Evolutionary conservation across 2,888 invertebrate genomes (phyloP), one percentile per base, ranked within the genome.

Genomic region (Iphiclides podalirius): DNA sequence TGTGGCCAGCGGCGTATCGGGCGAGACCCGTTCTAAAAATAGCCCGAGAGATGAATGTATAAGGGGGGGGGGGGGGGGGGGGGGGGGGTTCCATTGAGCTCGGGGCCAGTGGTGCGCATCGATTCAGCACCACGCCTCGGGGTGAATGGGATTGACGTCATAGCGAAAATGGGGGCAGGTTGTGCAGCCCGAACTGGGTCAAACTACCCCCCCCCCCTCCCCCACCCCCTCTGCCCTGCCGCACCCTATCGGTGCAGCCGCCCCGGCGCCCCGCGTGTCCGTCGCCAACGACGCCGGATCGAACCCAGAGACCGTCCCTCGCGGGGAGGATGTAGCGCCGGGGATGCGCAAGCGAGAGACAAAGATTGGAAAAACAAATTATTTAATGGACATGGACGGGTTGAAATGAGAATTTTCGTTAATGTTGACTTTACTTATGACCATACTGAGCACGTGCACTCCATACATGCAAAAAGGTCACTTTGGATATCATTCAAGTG

Each of bases 71-170:
- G 74, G 66, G 75, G 66, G 72, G n/a, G n/a, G n/a, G n/a, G n/a
- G n/a, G n/a, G n/a, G n/a, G n/a, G n/a, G n/a, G n/a, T 64, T 75
- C 71, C 84, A 86, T 86, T 87, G 79, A 86, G 72, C 61, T 67
- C 75, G 84, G 77, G 86, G 20, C 84, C 71, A 81, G 75, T 78
- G 57, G 67, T 67, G 66, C 70, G 73, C 83, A 83, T 86, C 81
- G 86, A 85, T 86, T 86, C 79, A 83, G 63, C 67, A 73, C 57
- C n/a, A n/a, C 3, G 20, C 20, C 64, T 64, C 71, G 75, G 79
- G 79, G 75, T 84, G 84, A 87, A 84, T 85, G 79, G n/a, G 52
- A 69, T 59, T 88, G 88, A 88, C 88, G 87, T 88, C 86, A 88
- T 73, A 63, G 66, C 46, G 50, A 70, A 83, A 81, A 73, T 83